These are phyloP conservation scores for Cryptops parisi DNA, from an alignment of 2,888 invertebrate genomes.

Conservation along the genomic window DNA sequence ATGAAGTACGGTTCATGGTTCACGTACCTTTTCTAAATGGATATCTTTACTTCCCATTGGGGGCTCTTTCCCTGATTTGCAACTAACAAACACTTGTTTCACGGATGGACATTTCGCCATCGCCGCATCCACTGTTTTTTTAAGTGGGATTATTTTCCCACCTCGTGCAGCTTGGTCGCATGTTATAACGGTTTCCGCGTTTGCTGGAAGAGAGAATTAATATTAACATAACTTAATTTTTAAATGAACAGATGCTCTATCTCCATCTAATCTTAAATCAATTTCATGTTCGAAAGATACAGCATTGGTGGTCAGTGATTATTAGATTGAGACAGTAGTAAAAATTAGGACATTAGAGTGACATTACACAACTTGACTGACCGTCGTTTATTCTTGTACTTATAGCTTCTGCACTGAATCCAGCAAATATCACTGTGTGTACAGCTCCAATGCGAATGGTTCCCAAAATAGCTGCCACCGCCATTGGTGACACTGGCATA, in stretches of 20 bases:
- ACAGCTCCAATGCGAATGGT: conserved; percentile 38
- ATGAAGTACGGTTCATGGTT: neutral
- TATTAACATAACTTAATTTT: no score
- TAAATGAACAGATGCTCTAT: no score
- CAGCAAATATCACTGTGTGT: conserved; percentile 39
- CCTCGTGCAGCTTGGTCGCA: conserved; percentile 35
- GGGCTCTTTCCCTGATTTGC: conserved; percentile 30
- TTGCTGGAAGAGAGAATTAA: conserved; percentile 26
- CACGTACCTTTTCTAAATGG: conserved; percentile 29
- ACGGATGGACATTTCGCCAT: conserved; percentile 31
- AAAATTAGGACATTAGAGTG: no score
- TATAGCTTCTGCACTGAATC: conserved; percentile 37
- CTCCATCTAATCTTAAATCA: no score
- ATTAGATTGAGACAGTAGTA: no score
- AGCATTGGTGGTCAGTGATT: no score
- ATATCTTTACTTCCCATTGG: conserved; percentile 30
- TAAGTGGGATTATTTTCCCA: conserved; percentile 31
- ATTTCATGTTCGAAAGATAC: no score
- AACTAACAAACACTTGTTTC: conserved; percentile 33
- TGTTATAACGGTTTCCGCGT: conserved; percentile 35
- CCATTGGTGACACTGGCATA: conserved; percentile 34
- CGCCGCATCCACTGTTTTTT: conserved; percentile 35
- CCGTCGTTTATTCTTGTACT: conserved; percentile 35
- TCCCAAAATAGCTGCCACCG: conserved; percentile 37
- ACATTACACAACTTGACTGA: conserved; percentile 20